These are phyloP conservation scores for Tylochromis polylepis DNA, from an alignment of 2,113 vertebrate genomes.

Conservation along the genomic window DNA sequence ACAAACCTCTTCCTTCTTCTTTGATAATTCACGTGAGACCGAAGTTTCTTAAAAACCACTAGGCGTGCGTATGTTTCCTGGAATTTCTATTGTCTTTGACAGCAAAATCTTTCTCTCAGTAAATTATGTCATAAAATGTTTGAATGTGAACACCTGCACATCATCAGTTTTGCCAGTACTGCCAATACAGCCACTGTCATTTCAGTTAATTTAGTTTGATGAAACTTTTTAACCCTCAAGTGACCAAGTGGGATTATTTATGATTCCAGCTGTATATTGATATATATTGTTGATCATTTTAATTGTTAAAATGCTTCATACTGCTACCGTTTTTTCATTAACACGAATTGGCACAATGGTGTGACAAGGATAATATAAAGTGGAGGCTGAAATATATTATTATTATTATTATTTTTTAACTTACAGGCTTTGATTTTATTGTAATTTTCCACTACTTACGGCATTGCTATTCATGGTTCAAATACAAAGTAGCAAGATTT, in stretches of 20 bases:
- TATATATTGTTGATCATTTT: rapidly evolving
- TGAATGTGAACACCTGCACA: neutral
- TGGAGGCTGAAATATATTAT: neutral
- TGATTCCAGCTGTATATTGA: neutral
- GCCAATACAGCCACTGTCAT: neutral
- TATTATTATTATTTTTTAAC: too few species aligned
- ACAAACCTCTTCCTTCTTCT: neutral
- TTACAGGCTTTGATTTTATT: neutral
- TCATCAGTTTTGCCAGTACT: neutral
- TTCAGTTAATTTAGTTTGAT: neutral
- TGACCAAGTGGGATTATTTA: neutral
- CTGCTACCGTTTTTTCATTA: neutral
- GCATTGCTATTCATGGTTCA: too few species aligned
- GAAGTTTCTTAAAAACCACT: neutral
- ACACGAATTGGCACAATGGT: neutral
- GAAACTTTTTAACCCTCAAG: rapidly evolving
- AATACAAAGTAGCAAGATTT: neutral
- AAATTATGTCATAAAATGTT: neutral
- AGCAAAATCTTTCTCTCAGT: neutral
- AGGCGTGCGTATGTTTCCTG: neutral
- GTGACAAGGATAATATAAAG: neutral
- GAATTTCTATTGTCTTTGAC: rapidly evolving
- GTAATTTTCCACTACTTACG: too few species aligned
- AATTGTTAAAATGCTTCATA: neutral
- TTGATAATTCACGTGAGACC: neutral